Conservation (phyloP, 2,888 invertebrate species). For the Epinotia bilunana region DNA sequence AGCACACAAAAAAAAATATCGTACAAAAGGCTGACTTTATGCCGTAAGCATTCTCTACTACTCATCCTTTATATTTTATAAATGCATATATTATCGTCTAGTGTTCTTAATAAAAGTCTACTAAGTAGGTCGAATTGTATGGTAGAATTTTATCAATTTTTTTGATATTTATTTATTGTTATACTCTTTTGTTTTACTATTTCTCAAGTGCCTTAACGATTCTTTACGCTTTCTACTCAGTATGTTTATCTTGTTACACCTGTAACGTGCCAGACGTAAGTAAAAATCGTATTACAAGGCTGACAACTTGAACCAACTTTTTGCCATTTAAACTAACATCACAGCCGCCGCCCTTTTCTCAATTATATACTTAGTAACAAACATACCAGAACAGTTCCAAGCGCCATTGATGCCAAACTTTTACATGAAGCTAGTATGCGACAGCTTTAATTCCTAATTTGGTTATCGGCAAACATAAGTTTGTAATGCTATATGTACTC, state of each 20-base stretch:
- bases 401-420: neutral
- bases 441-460: slow-evolving; percentile 8
- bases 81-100: neutral
- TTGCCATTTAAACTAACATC: slow-evolving; percentile 24
- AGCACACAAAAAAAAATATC: too few species aligned
- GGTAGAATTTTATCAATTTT: neutral
- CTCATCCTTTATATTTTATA: too few species aligned
- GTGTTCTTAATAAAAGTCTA: neutral
- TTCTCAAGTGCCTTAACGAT: neutral
- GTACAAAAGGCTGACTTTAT: too few species aligned
- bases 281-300: neutral
- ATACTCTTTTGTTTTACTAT: neutral
- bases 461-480: slow-evolving; percentile 12
- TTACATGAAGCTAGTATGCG: neutral
- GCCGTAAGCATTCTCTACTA: too few species aligned
- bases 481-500: slow-evolving; percentile 2
- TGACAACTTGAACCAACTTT: neutral
- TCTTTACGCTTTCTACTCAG: too few species aligned
- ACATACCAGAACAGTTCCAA: slow-evolving; percentile 8
- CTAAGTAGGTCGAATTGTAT: neutral
- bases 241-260: neutral
- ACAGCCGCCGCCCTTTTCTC: slow-evolving; percentile 13
- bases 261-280: neutral
- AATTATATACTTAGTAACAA: slow-evolving; percentile 15
- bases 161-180: neutral